A percentile compares a stretch with the other conserved stretches of the same genome.
Conservation (phyloP, 2,888 invertebrate genomes). For the Lochmaea capreae region DNA sequence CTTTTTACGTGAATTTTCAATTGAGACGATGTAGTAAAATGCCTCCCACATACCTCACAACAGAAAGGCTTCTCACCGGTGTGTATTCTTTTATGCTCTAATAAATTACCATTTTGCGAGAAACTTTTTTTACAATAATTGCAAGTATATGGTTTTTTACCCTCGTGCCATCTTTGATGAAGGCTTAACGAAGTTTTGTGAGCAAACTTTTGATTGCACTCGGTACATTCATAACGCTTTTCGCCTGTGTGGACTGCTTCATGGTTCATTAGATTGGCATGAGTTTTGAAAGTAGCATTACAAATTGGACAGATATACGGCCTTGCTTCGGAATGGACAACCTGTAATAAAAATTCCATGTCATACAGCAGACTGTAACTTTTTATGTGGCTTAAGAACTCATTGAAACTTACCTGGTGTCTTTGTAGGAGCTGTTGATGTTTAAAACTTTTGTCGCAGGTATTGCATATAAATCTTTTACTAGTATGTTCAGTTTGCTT, state of each 20-base stretch:
- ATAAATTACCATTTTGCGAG: constrained; percentile 82
- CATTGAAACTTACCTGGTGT: constrained; percentile 72
- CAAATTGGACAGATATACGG: constrained; percentile 74
- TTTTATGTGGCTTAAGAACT: too few relatives aligned
- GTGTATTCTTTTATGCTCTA: constrained; percentile 82
- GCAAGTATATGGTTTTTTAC: constrained; percentile 77
- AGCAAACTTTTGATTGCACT: constrained; percentile 80
- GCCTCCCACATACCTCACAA: constrained; percentile 75
- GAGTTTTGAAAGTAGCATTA: constrained; percentile 75
- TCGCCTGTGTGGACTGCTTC: constrained; percentile 78
- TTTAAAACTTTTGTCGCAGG: constrained; percentile 81
- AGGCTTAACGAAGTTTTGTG: constrained; percentile 82
- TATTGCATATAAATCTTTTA: constrained; percentile 58
- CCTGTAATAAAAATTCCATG: constrained; percentile 4
- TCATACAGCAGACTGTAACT: too few relatives aligned
- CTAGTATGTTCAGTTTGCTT: constrained; percentile 70
- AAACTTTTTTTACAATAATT: constrained; percentile 78
- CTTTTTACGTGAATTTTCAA: constrained; percentile 75
- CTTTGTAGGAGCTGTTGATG: constrained; percentile 79
- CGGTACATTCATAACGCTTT: constrained; percentile 69
- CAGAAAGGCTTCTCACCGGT: constrained; percentile 81
- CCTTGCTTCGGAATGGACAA: constrained; percentile 77
- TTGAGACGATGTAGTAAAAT: constrained; percentile 81
- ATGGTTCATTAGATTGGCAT: constrained; percentile 79
- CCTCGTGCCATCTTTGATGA: constrained; percentile 79